A percentile compares a stretch with the other conserved stretches of the same genome.
Conservation (phyloP, 2,113 vertebrate species). For the Hypomesus transpacificus region DNA sequence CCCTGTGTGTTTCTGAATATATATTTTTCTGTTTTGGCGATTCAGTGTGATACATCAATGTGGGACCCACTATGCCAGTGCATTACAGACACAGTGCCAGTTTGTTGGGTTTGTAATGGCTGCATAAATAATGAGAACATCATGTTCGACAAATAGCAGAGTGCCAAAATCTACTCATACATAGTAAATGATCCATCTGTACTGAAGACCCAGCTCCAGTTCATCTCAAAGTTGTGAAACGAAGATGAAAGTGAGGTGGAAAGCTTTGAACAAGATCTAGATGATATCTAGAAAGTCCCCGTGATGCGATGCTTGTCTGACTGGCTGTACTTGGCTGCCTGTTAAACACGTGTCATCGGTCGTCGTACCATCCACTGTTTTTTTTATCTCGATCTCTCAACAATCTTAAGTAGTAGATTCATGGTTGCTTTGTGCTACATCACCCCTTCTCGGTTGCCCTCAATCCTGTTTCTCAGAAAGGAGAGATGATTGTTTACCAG, state of each 20-base stretch:
- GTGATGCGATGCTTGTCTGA: neutral
- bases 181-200: slow-evolving; percentile 45
- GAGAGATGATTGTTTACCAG: neutral
- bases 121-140: slow-evolving; percentile 54
- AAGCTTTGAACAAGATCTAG: too few relatives aligned
- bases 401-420: too few relatives aligned
- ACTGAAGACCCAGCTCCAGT: slow-evolving; percentile 16
- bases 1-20: slow-evolving; percentile 36
- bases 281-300: neutral
- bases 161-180: slow-evolving; percentile 46
- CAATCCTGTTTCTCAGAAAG: neutral
- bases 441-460: neutral
- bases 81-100: slow-evolving; percentile 36
- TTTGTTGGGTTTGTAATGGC: slow-evolving; percentile 41
- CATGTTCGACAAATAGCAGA: slow-evolving; percentile 37
- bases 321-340: neutral
- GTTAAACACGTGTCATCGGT: neutral
- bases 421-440: neutral
- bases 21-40: slow-evolving; percentile 36
- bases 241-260: too few relatives aligned
- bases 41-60: slow-evolving; percentile 45
- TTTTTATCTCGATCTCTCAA: too few relatives aligned
- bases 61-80: slow-evolving; percentile 31
- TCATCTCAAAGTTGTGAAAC: slow-evolving; percentile 26
- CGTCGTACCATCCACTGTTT: too few relatives aligned